Base-by-base conservation (phyloP, 2,888 invertebrate species). In the Drosophila nr. perissopoda region DNA sequence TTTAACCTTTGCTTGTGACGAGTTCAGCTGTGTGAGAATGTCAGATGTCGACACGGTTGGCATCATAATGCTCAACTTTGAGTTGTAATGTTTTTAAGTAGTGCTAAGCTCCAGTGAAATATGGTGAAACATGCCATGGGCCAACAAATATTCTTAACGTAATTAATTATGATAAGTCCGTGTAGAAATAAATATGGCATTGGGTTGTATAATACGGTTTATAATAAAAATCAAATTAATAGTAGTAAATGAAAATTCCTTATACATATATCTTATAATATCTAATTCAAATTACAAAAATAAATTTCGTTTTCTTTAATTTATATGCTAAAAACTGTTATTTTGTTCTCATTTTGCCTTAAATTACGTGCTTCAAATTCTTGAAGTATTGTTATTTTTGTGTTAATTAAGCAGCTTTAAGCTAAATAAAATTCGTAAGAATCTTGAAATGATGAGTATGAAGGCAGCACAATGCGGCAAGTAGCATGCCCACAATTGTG, bases 401-500 rank as follows among this genome's bases (percentile, higher is more conserved):
- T 61, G 36, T 58, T 67, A 62, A 74, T 73, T 73, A 31, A 68
- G 53, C 25, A 53, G 34, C 18, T 36, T 53, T 25, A 10, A 34
- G 25, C 53, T 8, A 25, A 34, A 53, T 25, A 25, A 53, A 53
- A 53, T 8, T 25, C 34, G 16, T 53, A 13, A 21, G 7, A 25
- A 40, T 31, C 16, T 27, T 25, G n/a, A 51, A 29, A 33, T 18
- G 29, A 42, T 10, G 25, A 34, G 61, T 34, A 58, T 46, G 48
- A 34, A 46, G 58, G 64, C 59, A 68, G 58, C 61, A 77, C 73
- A 77, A 77, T 76, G 61, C 31, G 53, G 10, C 58, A 68, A 68
- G 53, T 64, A 64, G 61, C 67, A 70, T 67, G 29, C 67, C 71
- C 63, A 54, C 71, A 40, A 11, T 31, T 25, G 2, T 18, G 1